phyloP scores from a whole-genome alignment of 2,888 invertebrate genomes.

The Spicauda simplicius region DNA sequence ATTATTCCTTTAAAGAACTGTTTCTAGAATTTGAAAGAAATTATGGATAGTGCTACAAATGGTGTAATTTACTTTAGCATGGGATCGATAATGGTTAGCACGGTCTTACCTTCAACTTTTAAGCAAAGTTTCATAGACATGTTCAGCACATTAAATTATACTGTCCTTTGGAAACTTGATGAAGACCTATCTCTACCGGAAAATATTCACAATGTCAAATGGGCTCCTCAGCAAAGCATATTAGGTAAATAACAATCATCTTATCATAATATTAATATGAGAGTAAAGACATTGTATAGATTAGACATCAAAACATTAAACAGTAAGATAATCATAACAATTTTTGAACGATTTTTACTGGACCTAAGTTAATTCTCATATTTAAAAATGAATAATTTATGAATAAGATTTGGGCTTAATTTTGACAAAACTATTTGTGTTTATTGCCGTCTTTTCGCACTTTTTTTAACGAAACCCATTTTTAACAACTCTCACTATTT shows the following conservation, averaged over 20 bases:
- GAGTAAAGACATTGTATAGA: too few species aligned
- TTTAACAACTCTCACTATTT: too few species aligned
- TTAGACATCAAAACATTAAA: too few species aligned
- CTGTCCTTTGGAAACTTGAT: constrained; percentile 71
- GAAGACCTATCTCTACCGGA: constrained; percentile 52
- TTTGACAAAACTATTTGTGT: too few species aligned
- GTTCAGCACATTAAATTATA: constrained; percentile 63
- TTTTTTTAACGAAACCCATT: too few species aligned
- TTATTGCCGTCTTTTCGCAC: too few species aligned
- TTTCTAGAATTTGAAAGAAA: constrained; percentile 53
- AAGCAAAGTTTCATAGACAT: constrained; percentile 38
- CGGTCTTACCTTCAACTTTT: background rate
- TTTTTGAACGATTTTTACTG: too few species aligned
- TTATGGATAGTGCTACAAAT: constrained; percentile 56
- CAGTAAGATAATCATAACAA: too few species aligned
- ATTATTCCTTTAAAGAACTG: background rate
- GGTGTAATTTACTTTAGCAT: constrained; percentile 68
- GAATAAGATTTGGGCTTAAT: too few species aligned
- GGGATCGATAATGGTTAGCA: constrained; percentile 51
- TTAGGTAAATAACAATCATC: constrained; percentile 47
- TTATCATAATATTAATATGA: too few species aligned
- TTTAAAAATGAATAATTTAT: too few species aligned
- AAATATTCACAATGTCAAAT: constrained; percentile 62
- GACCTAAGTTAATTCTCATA: too few species aligned
- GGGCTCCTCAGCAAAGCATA: constrained; percentile 63